phyloP scores from a whole-genome alignment of 2,797 vertebrate genomes.

The Arctocebus calabarensis region DNA sequence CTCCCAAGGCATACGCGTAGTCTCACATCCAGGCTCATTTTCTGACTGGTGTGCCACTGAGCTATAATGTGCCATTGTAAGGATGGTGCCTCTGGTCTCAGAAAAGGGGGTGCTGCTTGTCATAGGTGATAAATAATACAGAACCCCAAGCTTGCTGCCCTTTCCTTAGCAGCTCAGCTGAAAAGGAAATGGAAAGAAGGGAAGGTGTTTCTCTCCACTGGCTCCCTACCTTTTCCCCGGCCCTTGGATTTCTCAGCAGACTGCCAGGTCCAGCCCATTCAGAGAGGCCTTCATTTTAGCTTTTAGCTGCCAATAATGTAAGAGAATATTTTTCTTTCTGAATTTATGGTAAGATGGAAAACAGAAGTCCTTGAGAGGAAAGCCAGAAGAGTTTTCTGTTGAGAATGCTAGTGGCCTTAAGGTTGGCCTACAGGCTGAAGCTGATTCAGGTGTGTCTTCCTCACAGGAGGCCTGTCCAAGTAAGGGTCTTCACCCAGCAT shows the following conservation, averaged over 20 bases:
- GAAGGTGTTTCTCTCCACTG: background rate
- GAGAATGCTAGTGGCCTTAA: constrained; percentile 64
- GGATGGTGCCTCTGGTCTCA: background rate
- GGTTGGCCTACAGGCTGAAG: constrained; percentile 30
- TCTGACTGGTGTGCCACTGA: background rate
- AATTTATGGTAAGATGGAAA: constrained; percentile 77
- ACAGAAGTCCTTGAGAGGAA: constrained; percentile 77
- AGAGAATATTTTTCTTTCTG: constrained; percentile 69
- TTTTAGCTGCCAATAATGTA: constrained; percentile 65
- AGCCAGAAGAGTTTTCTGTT: constrained; percentile 73
- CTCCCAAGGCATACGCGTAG: background rate
- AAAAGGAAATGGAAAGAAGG: background rate
- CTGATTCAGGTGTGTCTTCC: constrained; percentile 54
- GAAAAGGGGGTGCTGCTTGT: background rate
- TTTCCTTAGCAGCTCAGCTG: constrained; percentile 1
- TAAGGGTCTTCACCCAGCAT: constrained; percentile 6
- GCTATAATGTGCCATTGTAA: background rate
- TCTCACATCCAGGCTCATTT: constrained; percentile 41
- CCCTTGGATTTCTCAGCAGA: constrained; percentile 40
- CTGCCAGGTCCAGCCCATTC: constrained; percentile 52
- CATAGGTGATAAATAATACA: background rate
- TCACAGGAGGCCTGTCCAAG: constrained; percentile 10
- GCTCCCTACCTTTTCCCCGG: background rate
- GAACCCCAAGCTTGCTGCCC: constrained; percentile 16
- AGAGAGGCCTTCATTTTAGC: constrained; percentile 53